Percentiles rank a stretch among this genome's conserved stretches.
These are phyloP conservation scores for Drosophila kanapiae DNA, from an alignment of 1,140 invertebrate species.

Conservation along the genomic window DNA sequence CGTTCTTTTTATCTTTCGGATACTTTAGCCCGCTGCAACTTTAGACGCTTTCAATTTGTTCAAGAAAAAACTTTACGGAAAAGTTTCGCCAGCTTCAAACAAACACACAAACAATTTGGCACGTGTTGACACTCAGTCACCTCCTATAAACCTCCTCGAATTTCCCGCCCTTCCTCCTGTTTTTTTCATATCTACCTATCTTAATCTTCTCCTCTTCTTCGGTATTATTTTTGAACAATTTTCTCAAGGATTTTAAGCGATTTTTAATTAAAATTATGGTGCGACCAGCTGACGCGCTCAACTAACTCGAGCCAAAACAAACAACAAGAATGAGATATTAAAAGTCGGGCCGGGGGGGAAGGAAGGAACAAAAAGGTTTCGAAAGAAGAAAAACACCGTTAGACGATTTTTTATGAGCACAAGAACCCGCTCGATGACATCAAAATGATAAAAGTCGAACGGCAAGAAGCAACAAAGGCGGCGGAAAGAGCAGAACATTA, in stretches of 20 bases:
- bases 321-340: slow-evolving; percentile 42
- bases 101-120: slow-evolving; percentile 63
- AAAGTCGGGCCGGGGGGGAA: slow-evolving; percentile 1
- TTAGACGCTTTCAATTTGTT: slow-evolving; percentile 56
- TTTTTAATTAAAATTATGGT: slow-evolving; percentile 81
- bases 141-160: slow-evolving; percentile 20
- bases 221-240: slow-evolving; percentile 31
- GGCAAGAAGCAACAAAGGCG: slow-evolving; percentile 30
- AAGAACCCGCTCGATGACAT: slow-evolving; percentile 67
- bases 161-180: neutral
- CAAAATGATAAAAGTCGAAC: slow-evolving; percentile 66
- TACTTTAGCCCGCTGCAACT: slow-evolving; percentile 56
- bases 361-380: slow-evolving; percentile 18
- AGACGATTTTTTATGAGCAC: slow-evolving; percentile 55
- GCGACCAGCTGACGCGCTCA: slow-evolving; percentile 60
- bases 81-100: slow-evolving; percentile 41
- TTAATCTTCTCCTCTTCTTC: slow-evolving; percentile 10
- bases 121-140: slow-evolving; percentile 80
- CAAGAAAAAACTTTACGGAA: slow-evolving; percentile 51
- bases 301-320: slow-evolving; percentile 49
- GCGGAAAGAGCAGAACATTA: slow-evolving; percentile 29
- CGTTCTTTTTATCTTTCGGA: slow-evolving; percentile 65
- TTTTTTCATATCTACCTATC: slow-evolving; percentile 5
- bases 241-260: slow-evolving; percentile 76
- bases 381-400: slow-evolving; percentile 50